Percentiles rank a stretch among this genome's conserved stretches.
Conservation (phyloP, 2,888 invertebrate genomes). For the Sminthurides aquaticus region DNA sequence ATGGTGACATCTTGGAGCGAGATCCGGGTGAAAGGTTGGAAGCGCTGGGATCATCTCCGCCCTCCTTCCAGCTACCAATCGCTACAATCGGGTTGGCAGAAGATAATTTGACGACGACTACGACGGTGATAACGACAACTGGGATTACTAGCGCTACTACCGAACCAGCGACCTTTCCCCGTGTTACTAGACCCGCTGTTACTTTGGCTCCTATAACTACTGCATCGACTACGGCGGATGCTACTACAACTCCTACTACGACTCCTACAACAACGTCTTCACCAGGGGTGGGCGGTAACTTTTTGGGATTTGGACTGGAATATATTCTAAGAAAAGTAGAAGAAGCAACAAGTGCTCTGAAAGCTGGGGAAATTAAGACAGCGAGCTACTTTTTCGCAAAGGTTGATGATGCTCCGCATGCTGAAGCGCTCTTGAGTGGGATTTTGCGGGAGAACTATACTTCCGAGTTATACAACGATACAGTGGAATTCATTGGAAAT, state of each 20-base stretch:
- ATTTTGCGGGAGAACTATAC: slow-evolving; percentile 15
- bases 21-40: too few species aligned
- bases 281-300: not conserved
- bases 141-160: too few species aligned
- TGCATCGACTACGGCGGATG: too few species aligned
- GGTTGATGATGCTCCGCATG: slow-evolving; percentile 12
- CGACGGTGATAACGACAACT: not conserved
- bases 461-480: not conserved
- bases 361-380: not conserved
- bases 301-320: not conserved
- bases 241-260: not conserved
- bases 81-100: too few species aligned
- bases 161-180: too few species aligned
- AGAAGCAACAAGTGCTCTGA: not conserved
- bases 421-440: not conserved
- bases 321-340: not conserved
- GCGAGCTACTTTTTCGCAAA: slow-evolving; percentile 17
- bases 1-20: too few species aligned
- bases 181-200: too few species aligned
- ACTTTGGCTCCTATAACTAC: too few species aligned
- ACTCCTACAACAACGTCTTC: not conserved
- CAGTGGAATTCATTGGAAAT: slow-evolving; percentile 1
- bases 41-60: too few species aligned
- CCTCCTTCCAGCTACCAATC: too few species aligned
- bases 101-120: too few species aligned